Evolutionary conservation across 2,888 invertebrate genomes (phyloP).

Genomic region (Xestia c-nigrum): DNA sequence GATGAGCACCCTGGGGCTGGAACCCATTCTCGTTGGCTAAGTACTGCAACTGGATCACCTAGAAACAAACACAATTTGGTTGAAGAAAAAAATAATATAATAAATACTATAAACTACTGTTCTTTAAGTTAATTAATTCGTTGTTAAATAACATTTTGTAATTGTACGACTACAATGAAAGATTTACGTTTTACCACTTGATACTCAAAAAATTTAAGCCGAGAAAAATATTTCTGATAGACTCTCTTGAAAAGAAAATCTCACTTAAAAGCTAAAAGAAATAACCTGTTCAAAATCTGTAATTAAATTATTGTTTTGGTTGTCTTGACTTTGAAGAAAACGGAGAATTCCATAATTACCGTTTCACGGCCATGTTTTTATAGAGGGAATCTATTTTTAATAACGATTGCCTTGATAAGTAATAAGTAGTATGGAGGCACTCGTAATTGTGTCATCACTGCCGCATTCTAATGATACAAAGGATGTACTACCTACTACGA

Average conservation of each 20-base stretch:
- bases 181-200: not conserved
- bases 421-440: slow-evolving; percentile 11
- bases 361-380: slow-evolving; percentile 17
- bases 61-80: slow-evolving; percentile 46
- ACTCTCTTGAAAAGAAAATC: not conserved
- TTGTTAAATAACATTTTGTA: not conserved
- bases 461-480: not conserved
- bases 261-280: not conserved
- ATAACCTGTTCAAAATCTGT: not conserved
- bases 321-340: slow-evolving; percentile 3
- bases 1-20: slow-evolving; percentile 92
- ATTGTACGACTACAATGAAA: not conserved
- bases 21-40: slow-evolving; percentile 94
- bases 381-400: slow-evolving; percentile 9
- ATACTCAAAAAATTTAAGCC: not conserved
- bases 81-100: not conserved
- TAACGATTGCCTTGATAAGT: slow-evolving; percentile 30
- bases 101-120: no score
- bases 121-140: not conserved
- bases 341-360: not conserved
- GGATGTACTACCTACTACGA: not conserved
- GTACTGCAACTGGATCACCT: slow-evolving; percentile 92
- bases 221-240: not conserved
- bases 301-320: not conserved
- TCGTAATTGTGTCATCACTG: slow-evolving; percentile 26